Evolutionary conservation across 2,888 invertebrate species (phyloP).

Genomic region (Chymomyza amoena): DNA sequence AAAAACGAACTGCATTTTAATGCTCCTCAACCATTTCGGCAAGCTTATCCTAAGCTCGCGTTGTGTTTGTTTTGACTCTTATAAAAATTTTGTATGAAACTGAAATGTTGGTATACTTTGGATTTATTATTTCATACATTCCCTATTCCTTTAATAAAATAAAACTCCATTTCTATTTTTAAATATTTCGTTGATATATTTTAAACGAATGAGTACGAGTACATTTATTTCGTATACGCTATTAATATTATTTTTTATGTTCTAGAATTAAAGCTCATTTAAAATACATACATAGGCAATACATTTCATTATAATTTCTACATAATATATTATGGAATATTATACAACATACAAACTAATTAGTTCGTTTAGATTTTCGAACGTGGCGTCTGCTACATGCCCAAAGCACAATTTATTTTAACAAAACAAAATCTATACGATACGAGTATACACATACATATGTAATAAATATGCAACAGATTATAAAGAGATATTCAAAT

Average conservation of each 20-base stretch:
- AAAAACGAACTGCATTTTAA: too few relatives aligned
- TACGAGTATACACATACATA: conserved; percentile 14
- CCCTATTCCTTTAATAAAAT: background rate
- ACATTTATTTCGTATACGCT: conserved; percentile 16
- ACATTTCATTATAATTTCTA: background rate
- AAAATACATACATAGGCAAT: conserved; percentile 41
- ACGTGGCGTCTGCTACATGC: background rate
- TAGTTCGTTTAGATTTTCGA: background rate
- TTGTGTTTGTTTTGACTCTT: too few relatives aligned
- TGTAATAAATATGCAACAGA: conserved; percentile 70
- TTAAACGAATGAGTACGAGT: conserved; percentile 3
- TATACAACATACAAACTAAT: background rate
- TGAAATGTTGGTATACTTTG: too few relatives aligned
- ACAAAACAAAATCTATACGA: background rate
- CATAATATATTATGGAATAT: background rate
- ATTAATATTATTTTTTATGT: conserved; percentile 47
- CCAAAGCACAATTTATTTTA: background rate
- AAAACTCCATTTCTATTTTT: background rate
- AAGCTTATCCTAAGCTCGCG: too few relatives aligned
- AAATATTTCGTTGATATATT: background rate
- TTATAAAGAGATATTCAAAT: conserved; percentile 63
- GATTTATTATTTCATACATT: background rate
- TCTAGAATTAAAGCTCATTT: conserved; percentile 56
- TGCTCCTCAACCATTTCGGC: too few relatives aligned
- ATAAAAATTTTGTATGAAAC: too few relatives aligned